Conservation (phyloP, 2,888 invertebrate genomes). For the Tortrix viridana region DNA sequence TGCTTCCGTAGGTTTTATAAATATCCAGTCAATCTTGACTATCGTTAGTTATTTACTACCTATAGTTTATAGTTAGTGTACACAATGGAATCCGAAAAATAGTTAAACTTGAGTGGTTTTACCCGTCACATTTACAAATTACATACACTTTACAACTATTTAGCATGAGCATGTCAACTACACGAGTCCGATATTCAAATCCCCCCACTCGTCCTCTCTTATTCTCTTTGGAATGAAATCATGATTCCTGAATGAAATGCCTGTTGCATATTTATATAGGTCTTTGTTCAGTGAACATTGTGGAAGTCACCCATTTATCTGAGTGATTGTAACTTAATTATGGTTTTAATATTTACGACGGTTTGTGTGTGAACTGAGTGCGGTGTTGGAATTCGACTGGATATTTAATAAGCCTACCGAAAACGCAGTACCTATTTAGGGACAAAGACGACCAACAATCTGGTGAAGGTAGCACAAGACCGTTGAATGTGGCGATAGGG, state of each 20-base stretch:
- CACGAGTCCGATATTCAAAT: neutral
- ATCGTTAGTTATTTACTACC: too few relatives aligned
- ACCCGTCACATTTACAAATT: too few relatives aligned
- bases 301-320: slow-evolving; percentile 30
- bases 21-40: neutral
- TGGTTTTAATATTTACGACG: slow-evolving; percentile 23
- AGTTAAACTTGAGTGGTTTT: too few relatives aligned
- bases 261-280: slow-evolving; percentile 42
- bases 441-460: too few relatives aligned
- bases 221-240: slow-evolving; percentile 25
- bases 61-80: too few relatives aligned
- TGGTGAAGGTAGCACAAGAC: too few relatives aligned
- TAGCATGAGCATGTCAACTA: neutral
- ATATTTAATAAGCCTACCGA: neutral
- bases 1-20: neutral
- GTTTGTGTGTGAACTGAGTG: slow-evolving; percentile 16
- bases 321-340: slow-evolving; percentile 35
- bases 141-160: too few relatives aligned
- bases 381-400: neutral
- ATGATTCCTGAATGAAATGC: slow-evolving; percentile 33
- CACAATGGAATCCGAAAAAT: too few relatives aligned
- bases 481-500: too few relatives aligned
- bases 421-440: too few relatives aligned
- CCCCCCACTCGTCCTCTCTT: slow-evolving; percentile 1
- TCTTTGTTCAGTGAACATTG: slow-evolving; percentile 35